phyloP scores from a whole-genome alignment of 2,113 vertebrate genomes.

The Pyxicephalus adspersus region DNA sequence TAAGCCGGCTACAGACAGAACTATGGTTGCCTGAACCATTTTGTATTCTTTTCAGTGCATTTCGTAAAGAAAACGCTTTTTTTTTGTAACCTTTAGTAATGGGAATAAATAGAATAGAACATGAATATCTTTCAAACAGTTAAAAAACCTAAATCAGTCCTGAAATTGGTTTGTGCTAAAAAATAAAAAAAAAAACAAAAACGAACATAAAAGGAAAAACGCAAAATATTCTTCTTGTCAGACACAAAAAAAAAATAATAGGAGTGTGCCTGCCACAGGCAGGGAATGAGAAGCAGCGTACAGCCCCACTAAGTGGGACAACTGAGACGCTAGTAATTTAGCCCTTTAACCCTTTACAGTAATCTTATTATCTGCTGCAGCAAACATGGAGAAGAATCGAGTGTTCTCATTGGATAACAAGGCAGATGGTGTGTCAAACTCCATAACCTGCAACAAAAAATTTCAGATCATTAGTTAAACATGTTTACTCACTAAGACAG shows the following conservation, averaged over 20 bases:
- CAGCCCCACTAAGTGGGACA: constrained; percentile 36
- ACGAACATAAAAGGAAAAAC: constrained; percentile 65
- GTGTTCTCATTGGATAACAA: constrained; percentile 92
- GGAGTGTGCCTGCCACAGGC: constrained; percentile 69
- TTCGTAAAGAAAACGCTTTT: constrained; percentile 72
- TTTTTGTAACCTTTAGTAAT: constrained; percentile 67
- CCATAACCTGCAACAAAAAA: constrained; percentile 81
- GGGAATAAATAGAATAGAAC: constrained; percentile 81
- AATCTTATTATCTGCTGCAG: constrained; percentile 88
- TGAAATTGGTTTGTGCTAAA: constrained; percentile 70
- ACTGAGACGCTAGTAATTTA: constrained; percentile 65
- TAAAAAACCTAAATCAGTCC: constrained; percentile 64
- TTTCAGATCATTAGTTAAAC: neutral
- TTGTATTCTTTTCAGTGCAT: constrained; percentile 75
- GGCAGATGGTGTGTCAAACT: constrained; percentile 89
- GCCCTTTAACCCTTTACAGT: constrained; percentile 80
- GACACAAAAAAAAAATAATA: constrained; percentile 59
- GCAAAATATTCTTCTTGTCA: constrained; percentile 67
- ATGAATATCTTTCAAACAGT: constrained; percentile 69
- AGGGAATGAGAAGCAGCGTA: constrained; percentile 60
- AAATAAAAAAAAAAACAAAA: constrained; percentile 60
- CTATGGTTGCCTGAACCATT: constrained; percentile 85
- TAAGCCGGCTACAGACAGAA: constrained; percentile 85
- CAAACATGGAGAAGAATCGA: constrained; percentile 90
- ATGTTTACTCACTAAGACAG: too few species aligned